Evolutionary conservation across 2,888 invertebrate species (phyloP), one percentile per base, ranked within the genome.

Genomic region (Philereme vetulata): DNA sequence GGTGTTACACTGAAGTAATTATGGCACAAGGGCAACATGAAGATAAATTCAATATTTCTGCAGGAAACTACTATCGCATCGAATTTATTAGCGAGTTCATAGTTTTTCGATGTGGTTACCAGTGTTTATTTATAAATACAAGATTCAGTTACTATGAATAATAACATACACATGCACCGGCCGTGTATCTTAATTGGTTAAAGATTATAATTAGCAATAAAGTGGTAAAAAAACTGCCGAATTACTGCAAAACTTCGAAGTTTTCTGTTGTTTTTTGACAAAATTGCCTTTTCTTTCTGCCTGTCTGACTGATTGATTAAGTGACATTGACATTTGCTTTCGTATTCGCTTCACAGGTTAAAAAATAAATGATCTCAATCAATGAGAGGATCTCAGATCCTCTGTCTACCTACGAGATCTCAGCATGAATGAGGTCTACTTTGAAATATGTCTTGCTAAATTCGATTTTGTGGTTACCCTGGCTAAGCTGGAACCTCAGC

Each of bases 11-110:
- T 81, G 79, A 90, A 92, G 80, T 87, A 92, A 72, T 92, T 91
- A 81, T 92, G 91, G 80, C 90, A 90, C 78, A 92, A 78, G 84
- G 90, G 90, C 86, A 92, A 90, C 92, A 92, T 92, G 77, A 87
- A 85, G 83, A 72, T 77, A 72, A 77, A 68, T 75, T 66, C 61
- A 56, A 51, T 55, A 52, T 57, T 65, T 64, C 34, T 60, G 50
- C 10, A 64, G 7, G 46, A 57, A 65, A 67, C 66, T 69, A 66
- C 52, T 65, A 66, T 66, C 56, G 61, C 62, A 68, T 68, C 63
- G 59, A 70, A 60, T 61, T 54, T 64, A 63, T 60, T 62, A 62
- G 51, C 62, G 56, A 57, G 58, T 67, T 67, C 74, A 76, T 78
- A 70, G 51, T 72, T 69, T 70, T 50, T 48, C 42, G 44, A 52